Conservation (phyloP, 2,888 invertebrate species). For the Torymus auratus region DNA sequence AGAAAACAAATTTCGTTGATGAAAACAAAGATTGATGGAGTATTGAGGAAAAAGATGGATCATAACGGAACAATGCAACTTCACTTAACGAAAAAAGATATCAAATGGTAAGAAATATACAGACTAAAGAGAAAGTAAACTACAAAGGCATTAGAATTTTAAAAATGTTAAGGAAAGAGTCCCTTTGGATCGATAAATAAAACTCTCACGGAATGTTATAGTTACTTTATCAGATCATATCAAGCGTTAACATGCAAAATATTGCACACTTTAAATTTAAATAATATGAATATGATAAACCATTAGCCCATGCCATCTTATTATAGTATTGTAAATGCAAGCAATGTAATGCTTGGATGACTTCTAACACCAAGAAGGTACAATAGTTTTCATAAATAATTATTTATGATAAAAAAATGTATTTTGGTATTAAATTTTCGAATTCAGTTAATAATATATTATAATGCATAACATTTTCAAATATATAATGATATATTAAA, state of each 20-base stretch:
- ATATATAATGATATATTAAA: too few species aligned
- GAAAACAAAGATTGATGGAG: slow-evolving; percentile 29
- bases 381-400: too few species aligned
- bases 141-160: slow-evolving; percentile 24
- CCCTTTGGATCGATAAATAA: slow-evolving; percentile 25
- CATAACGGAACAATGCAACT: slow-evolving; percentile 8
- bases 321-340: too few species aligned
- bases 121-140: background rate
- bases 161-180: slow-evolving; percentile 17
- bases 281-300: too few species aligned
- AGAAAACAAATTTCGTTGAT: slow-evolving; percentile 9
- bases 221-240: background rate
- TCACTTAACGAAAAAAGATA: slow-evolving; percentile 7
- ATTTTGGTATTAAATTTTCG: too few species aligned
- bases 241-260: background rate
- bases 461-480: too few species aligned
- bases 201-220: slow-evolving; percentile 15
- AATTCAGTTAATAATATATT: too few species aligned
- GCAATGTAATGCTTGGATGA: too few species aligned
- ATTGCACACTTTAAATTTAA: background rate
- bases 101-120: slow-evolving; percentile 13
- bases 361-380: too few species aligned
- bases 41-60: background rate
- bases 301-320: too few species aligned
- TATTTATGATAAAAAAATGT: too few species aligned